Conservation (phyloP, 2,113 vertebrate genomes). For the Myotis yumanensis region DNA sequence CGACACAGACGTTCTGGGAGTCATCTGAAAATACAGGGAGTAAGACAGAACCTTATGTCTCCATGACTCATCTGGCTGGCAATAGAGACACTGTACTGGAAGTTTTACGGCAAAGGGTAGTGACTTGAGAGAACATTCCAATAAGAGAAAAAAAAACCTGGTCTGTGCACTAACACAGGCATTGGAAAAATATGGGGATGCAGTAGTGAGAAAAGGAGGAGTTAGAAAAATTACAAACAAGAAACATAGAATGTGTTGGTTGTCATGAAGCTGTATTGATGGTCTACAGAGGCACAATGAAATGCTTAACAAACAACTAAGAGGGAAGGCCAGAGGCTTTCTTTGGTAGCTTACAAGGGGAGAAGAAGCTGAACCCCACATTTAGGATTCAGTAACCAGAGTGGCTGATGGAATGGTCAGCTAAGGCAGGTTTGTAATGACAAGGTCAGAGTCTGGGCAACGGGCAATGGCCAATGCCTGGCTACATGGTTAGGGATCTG, state of each 20-base stretch:
- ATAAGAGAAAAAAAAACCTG: neutral
- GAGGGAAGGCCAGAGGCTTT: neutral
- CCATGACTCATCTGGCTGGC: neutral
- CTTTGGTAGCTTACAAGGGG: neutral
- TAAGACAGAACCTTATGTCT: neutral
- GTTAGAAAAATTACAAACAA: neutral
- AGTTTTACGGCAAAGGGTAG: rapidly evolving
- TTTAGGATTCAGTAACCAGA: neutral
- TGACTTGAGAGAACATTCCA: neutral
- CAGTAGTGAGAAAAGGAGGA: neutral
- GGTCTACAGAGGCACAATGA: neutral
- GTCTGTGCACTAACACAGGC: neutral
- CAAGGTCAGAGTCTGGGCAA: neutral
- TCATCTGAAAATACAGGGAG: neutral
- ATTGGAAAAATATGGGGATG: neutral
- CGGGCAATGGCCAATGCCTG: neutral
- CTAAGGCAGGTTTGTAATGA: neutral
- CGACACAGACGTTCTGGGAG: neutral
- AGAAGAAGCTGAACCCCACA: neutral
- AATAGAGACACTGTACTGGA: neutral
- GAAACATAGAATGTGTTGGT: neutral
- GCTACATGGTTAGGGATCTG: neutral
- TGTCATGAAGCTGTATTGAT: neutral
- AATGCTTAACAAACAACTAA: neutral
- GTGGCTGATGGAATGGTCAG: neutral